Evolutionary conservation across 2,797 vertebrate species (phyloP).

Genomic region (Gallinago solitaria): DNA sequence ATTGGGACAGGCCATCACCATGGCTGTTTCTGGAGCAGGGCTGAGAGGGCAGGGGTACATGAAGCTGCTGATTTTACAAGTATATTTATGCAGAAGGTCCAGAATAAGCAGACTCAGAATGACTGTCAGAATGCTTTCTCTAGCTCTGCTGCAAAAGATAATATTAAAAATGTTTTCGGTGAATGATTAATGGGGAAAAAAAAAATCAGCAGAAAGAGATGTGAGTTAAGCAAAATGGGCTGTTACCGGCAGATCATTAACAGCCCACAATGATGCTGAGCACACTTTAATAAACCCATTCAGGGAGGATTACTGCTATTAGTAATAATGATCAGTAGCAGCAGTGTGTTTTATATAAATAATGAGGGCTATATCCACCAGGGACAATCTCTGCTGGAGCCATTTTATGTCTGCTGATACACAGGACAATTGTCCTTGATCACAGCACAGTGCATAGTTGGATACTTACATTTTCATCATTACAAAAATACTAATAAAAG

Average conservation of each 20-base stretch:
- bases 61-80: neutral
- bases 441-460: neutral
- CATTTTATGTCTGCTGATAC: neutral
- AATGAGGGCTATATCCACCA: neutral
- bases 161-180: neutral
- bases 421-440: neutral
- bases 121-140: neutral
- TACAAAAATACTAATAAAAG: neutral
- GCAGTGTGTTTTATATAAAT: neutral
- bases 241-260: neutral
- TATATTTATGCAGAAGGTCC: neutral
- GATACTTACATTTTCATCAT: neutral
- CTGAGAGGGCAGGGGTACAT: fast-evolving
- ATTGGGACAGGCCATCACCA: fast-evolving
- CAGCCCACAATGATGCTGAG: neutral
- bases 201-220: neutral
- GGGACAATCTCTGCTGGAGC: neutral
- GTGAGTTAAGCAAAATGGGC: neutral
- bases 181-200: neutral
- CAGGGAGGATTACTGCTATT: conserved; percentile 25
- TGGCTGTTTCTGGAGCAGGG: neutral
- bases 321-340: conserved; percentile 15
- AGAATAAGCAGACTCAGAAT: neutral
- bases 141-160: neutral
- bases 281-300: conserved; percentile 35